These are phyloP conservation scores for Galaxias olidus DNA, from an alignment of 2,797 vertebrate genomes.

Conservation along the genomic window DNA sequence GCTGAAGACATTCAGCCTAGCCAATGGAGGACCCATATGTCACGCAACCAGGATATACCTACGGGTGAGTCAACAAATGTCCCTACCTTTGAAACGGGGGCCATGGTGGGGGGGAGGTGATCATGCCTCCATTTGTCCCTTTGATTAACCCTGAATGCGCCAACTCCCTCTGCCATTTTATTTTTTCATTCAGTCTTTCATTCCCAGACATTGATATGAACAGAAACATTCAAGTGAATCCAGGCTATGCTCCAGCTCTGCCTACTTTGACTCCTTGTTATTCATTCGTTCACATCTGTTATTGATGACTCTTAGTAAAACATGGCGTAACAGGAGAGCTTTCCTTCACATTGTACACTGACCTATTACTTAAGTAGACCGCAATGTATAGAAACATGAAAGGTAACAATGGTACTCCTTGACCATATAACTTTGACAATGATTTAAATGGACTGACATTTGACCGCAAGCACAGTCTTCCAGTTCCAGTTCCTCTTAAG, in stretches of 20 bases:
- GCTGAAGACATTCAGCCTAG: constrained; percentile 69
- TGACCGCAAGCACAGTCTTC: not conserved
- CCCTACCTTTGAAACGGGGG: not conserved
- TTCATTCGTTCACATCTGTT: constrained; percentile 25
- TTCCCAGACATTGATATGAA: too few species aligned
- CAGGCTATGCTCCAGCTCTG: too few species aligned
- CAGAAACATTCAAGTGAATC: too few species aligned
- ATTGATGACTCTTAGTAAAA: constrained; percentile 12
- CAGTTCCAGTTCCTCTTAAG: not conserved
- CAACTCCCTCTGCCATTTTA: too few species aligned
- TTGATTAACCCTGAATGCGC: too few species aligned
- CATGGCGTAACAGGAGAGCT: not conserved
- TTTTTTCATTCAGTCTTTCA: too few species aligned
- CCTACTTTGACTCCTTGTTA: too few species aligned
- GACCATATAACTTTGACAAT: not conserved
- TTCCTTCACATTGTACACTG: not conserved
- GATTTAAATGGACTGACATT: not conserved
- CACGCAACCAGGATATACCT: constrained; percentile 84
- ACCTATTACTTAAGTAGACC: constrained; percentile 7
- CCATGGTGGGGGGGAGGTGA: too few species aligned
- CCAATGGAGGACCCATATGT: constrained; percentile 74
- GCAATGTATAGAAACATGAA: not conserved
- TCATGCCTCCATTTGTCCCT: too few species aligned
- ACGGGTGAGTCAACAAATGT: constrained; percentile 69
- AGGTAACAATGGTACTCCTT: too few species aligned